Conservation (phyloP, 1,140 invertebrate genomes). For the Drosophila kurseongensis region DNA sequence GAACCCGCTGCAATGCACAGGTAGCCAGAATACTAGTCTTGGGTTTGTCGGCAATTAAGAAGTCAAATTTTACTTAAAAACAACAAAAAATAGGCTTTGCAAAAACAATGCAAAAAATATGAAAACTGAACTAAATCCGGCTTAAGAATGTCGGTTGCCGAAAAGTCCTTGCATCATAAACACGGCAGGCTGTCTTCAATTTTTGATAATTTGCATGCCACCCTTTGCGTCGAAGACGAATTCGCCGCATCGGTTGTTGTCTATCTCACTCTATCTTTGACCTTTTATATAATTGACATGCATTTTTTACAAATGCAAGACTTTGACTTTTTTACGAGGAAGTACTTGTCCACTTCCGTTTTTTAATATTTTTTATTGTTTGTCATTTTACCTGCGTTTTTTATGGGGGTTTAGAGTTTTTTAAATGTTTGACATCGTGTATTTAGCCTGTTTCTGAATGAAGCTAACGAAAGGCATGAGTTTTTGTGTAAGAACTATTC, state of each 20-base stretch:
- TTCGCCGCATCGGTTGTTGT: slow-evolving; percentile 13
- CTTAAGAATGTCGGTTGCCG: slow-evolving; percentile 60
- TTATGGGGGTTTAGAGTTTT: slow-evolving; percentile 49
- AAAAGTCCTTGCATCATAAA: slow-evolving; percentile 42
- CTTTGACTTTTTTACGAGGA: slow-evolving; percentile 51
- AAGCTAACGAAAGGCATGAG: background rate
- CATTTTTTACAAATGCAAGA: slow-evolving; percentile 49
- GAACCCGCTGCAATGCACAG: slow-evolving; percentile 8
- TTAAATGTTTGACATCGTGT: slow-evolving; percentile 29
- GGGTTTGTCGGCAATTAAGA: slow-evolving; percentile 70
- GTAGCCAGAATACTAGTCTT: slow-evolving; percentile 44
- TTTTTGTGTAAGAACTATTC: slow-evolving; percentile 3
- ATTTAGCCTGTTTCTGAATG: slow-evolving; percentile 31
- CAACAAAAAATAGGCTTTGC: slow-evolving; percentile 46
- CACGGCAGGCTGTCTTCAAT: background rate
- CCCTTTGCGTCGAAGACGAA: slow-evolving; percentile 57
- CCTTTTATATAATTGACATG: slow-evolving; percentile 40
- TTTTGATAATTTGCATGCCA: slow-evolving; percentile 32
- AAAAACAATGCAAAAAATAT: slow-evolving; percentile 78
- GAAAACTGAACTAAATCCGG: slow-evolving; percentile 77
- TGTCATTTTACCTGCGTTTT: slow-evolving; percentile 39
- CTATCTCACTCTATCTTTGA: slow-evolving; percentile 12
- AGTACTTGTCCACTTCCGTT: slow-evolving; percentile 42
- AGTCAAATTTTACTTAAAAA: slow-evolving; percentile 77
- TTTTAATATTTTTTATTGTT: slow-evolving; percentile 59